A percentile compares a stretch with the other conserved stretches of the same genome.
These are phyloP conservation scores for Ochotona curzoniae DNA, from an alignment of 2,113 vertebrate genomes.

Conservation along the genomic window DNA sequence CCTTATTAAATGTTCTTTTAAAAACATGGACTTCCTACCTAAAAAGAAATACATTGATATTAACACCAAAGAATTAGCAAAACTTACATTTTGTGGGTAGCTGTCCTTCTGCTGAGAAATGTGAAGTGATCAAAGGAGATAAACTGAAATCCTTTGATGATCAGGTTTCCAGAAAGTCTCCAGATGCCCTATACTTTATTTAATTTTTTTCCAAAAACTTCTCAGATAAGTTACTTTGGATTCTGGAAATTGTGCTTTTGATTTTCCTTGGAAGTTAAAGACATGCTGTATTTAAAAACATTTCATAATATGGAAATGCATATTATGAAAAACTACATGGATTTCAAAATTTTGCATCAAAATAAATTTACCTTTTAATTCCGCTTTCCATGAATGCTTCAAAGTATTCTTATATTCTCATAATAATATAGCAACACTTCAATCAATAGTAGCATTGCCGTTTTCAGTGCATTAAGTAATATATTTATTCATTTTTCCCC, in stretches of 20 bases:
- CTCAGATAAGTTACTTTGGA: not conserved
- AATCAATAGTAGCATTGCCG: not conserved
- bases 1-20: not conserved
- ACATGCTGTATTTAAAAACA: not conserved
- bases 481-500: not conserved
- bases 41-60: not conserved
- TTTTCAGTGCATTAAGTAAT: not conserved
- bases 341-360: too few relatives aligned
- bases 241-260: not conserved
- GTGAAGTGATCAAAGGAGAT: not conserved
- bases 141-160: conserved; percentile 43
- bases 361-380: too few relatives aligned
- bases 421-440: not conserved
- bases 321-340: too few relatives aligned
- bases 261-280: not conserved
- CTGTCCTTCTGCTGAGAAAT: conserved; percentile 14
- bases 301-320: too few relatives aligned
- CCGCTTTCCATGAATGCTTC: too few relatives aligned
- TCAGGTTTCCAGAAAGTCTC: conserved; percentile 44
- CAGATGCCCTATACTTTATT: not conserved
- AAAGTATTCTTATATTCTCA: not conserved
- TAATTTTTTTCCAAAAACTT: not conserved
- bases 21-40: not conserved
- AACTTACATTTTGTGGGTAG: conserved; percentile 13
- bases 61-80: conserved; percentile 8